These are phyloP conservation scores for Drosophila gunungcola DNA, from an alignment of 1,140 invertebrate genomes.

Conservation along the genomic window DNA sequence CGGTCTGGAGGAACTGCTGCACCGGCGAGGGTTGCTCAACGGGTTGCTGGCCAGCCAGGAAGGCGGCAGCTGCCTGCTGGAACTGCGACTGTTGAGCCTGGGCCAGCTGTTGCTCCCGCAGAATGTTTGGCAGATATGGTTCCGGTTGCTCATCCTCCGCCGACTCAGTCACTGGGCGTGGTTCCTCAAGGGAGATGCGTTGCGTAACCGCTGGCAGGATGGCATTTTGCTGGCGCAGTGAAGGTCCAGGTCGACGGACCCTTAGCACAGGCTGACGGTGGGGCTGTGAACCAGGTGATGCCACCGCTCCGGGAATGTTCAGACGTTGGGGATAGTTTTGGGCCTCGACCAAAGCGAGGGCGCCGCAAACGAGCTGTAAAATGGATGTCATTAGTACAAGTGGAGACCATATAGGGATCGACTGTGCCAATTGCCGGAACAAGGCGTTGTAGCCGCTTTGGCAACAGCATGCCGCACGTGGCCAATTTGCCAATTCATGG, in stretches of 20 bases:
- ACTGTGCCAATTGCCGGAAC: conserved; percentile 14
- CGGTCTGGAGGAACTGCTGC: conserved; percentile 70
- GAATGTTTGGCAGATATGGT: conserved; percentile 66
- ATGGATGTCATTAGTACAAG: conserved; percentile 16
- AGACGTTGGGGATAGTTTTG: conserved; percentile 86
- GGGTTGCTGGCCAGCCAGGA: conserved; percentile 82
- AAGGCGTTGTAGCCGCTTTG: conserved; percentile 14
- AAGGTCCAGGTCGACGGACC: conserved; percentile 84
- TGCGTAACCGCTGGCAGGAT: conserved; percentile 85
- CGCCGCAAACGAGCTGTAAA: conserved; percentile 63
- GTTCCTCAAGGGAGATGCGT: conserved; percentile 84
- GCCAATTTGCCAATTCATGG: conserved; percentile 22
- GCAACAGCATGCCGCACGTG: conserved; percentile 37
- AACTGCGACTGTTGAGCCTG: conserved; percentile 85
- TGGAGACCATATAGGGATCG: conserved; percentile 20
- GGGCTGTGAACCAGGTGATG: conserved; percentile 83
- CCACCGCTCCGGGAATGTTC: conserved; percentile 87
- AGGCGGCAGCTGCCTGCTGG: conserved; percentile 80
- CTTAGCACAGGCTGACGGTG: conserved; percentile 84
- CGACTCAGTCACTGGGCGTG: conserved; percentile 86
- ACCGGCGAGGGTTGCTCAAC: conserved; percentile 80
- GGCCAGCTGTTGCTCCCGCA: conserved; percentile 75
- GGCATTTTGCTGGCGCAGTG: conserved; percentile 84
- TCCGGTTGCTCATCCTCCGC: conserved; percentile 85
- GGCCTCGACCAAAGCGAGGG: conserved; percentile 72